Base-by-base conservation (phyloP, 2,797 vertebrate genomes). In the Danio aesculapii region DNA sequence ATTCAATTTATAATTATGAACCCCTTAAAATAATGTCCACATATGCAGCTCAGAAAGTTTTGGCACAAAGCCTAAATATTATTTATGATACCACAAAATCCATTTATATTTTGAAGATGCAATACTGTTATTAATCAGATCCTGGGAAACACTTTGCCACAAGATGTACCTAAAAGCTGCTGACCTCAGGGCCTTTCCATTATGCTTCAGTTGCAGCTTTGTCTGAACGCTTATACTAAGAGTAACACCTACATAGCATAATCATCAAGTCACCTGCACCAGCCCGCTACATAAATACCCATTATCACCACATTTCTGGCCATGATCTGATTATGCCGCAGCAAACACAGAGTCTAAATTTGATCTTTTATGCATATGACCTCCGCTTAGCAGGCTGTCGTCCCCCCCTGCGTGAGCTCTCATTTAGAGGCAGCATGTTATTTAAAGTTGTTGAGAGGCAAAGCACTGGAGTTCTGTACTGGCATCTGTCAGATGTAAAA, bases 401-500 rank as follows among this genome's bases (percentile, higher is more conserved):
- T 43, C 70, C 69, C 81, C 55, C 77, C 46, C 77, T 62, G 61
- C 43, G 8, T 49, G 72, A 58, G 68, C 47, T 53, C 63, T 77
- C 72, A 62, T 77, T 84, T 79, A 69, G 69, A 85, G 53, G 21
- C 68, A 64, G 79, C 62, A n/a, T 83, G 78, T 84, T 83, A 74
- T 81, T 79, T 75, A 74, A 85, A 81, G 75, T 55, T 74, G 47
- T 44, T 19, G 79, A 76, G 59, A 73, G 83, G 16, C 76, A 57
- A 58, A 52, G 46, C 72, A 64, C 62, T 55, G 74, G 55, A 52
- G 47, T 81, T 76, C 55, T 70, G 53, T 57, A 67, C 30, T 79
- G 82, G 75, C 83, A 86, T 83, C 81, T 79, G 81, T 84, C 84
- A 77, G 57, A 83, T 52, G 58, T 67, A 82, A 83, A 77, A 77